A percentile compares a stretch with the other conserved stretches of the same genome.
These are phyloP conservation scores for Lethrus apterus DNA, from an alignment of 1,140 invertebrate species.

Conservation along the genomic window DNA sequence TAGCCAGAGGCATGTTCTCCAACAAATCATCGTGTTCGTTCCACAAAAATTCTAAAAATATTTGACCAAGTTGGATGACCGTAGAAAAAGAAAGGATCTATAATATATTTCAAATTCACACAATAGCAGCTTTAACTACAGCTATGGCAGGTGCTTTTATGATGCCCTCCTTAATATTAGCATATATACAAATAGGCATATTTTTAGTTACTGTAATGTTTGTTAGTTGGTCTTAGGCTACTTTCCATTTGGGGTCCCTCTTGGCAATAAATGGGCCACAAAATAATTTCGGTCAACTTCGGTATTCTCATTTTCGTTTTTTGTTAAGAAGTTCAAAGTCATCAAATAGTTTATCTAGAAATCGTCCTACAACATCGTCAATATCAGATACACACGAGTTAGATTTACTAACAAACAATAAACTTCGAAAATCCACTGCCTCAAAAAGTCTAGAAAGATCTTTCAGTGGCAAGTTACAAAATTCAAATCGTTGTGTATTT, in stretches of 20 bases:
- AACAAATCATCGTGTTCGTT: no score
- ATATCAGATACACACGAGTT: constrained; percentile 44
- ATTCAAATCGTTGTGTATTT: constrained; percentile 23
- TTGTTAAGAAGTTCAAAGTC: background rate
- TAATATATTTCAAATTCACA: no score
- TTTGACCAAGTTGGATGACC: no score
- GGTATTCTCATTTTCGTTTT: constrained; percentile 22
- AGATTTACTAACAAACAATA: constrained; percentile 38
- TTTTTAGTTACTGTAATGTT: constrained; percentile 87
- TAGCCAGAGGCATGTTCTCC: no score
- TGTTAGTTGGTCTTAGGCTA: constrained; percentile 88
- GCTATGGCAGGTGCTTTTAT: constrained; percentile 84
- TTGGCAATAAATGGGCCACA: constrained; percentile 62
- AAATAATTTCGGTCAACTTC: constrained; percentile 38
- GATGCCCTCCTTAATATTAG: constrained; percentile 78
- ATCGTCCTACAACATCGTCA: constrained; percentile 13
- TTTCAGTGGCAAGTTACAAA: constrained; percentile 18
- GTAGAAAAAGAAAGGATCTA: no score
- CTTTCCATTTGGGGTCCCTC: constrained; percentile 84
- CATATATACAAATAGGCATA: constrained; percentile 90
- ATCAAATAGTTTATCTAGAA: background rate
- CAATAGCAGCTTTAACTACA: constrained; percentile 89
- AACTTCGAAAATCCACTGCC: constrained; percentile 6
- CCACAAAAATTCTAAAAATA: no score
- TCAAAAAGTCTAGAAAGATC: constrained; percentile 19